phyloP scores from a whole-genome alignment of 2,797 vertebrate species.

The Xenopus petersii region DNA sequence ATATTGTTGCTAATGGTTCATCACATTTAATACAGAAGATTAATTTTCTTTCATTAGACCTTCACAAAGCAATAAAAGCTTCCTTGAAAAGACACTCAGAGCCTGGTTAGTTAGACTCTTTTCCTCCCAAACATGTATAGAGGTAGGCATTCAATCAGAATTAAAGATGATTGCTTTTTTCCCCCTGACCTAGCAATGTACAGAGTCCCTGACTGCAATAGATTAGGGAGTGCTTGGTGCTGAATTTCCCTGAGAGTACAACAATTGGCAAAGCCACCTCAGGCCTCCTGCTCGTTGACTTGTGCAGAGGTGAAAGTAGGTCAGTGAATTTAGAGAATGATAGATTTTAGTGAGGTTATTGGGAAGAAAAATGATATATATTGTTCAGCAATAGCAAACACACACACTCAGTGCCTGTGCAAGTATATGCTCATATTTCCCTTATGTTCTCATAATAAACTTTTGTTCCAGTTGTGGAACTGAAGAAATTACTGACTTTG shows the following conservation, averaged over 20 bases:
- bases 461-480: too few species aligned
- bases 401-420: too few species aligned
- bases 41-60: too few species aligned
- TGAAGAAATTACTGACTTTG: too few species aligned
- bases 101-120: neutral
- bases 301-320: conserved; percentile 2
- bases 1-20: too few species aligned
- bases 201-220: neutral
- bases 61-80: neutral
- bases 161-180: conserved; percentile 17
- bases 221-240: neutral
- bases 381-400: too few species aligned
- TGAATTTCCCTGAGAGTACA: conserved; percentile 1
- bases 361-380: neutral
- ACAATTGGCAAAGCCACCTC: conserved; percentile 1
- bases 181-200: conserved; percentile 16
- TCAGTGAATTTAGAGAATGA: conserved; percentile 7
- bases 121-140: neutral
- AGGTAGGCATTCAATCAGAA: conserved; percentile 14
- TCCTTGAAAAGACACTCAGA: neutral
- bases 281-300: conserved; percentile 5
- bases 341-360: neutral
- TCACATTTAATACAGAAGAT: too few species aligned
- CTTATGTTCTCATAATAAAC: too few species aligned
- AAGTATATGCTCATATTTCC: too few species aligned